Conservation (phyloP, 1,140 invertebrate species). For the Eufriesea mexicana region DNA sequence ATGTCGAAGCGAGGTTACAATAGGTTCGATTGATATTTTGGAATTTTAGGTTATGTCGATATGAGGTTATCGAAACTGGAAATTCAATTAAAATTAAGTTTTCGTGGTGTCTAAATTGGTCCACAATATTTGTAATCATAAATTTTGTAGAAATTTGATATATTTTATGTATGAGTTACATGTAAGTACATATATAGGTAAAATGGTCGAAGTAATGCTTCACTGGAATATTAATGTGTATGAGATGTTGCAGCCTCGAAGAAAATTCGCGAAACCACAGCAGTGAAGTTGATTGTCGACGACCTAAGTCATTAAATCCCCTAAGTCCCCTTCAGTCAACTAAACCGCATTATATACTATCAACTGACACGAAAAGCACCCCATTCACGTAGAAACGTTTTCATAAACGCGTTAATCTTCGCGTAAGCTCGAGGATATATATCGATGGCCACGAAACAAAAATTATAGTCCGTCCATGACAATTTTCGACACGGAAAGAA, state of each 20-base stretch:
- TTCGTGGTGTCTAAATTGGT: too few species aligned
- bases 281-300: not conserved
- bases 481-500: too few species aligned
- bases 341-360: not conserved
- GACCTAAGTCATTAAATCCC: not conserved
- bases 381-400: not conserved
- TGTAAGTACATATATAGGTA: too few species aligned
- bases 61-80: not conserved
- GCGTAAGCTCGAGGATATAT: not conserved
- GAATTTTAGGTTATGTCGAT: not conserved
- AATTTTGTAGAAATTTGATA: too few species aligned
- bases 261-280: slow-evolving; percentile 1
- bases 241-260: not conserved
- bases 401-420: not conserved
- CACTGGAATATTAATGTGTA: not conserved
- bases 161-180: too few species aligned
- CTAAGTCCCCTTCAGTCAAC: not conserved
- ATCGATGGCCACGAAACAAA: too few species aligned
- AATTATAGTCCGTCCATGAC: too few species aligned
- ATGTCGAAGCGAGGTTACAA: too few species aligned
- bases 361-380: not conserved
- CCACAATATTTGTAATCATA: too few species aligned
- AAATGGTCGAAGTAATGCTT: too few species aligned
- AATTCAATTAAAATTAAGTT: not conserved
- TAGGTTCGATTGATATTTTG: not conserved